Percentiles rank a stretch among this genome's conserved stretches.
Conservation (phyloP, 2,888 invertebrate species). For the Agonum fuliginosum region DNA sequence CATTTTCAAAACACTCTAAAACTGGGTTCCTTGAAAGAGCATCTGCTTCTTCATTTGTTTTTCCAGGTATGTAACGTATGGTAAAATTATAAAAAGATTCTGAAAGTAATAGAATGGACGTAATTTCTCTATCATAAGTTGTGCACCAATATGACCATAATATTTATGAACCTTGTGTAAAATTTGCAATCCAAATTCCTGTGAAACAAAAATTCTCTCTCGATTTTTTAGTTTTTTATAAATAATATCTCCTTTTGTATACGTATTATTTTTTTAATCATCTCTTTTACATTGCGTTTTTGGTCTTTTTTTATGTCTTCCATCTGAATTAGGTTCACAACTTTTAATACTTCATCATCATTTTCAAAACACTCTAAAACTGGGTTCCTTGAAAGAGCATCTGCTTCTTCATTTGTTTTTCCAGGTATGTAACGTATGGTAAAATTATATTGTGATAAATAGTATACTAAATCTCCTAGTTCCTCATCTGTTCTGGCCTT, state of each 20-base stretch:
- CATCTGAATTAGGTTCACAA: conserved; percentile 35
- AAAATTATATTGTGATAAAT: conserved; percentile 12
- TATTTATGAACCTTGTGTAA: no score
- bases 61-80: conserved; percentile 61
- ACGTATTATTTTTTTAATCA: neutral
- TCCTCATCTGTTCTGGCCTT: no score
- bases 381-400: conserved; percentile 58
- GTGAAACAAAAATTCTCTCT: conserved; percentile 60
- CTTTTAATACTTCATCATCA: conserved; percentile 43
- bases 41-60: conserved; percentile 61
- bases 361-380: conserved; percentile 45
- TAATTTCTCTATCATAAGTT: no score
- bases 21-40: conserved; percentile 56
- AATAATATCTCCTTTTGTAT: conserved; percentile 44
- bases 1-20: conserved; percentile 47
- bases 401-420: conserved; percentile 61
- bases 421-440: conserved; percentile 61
- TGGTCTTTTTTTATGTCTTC: conserved; percentile 24
- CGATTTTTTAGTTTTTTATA: conserved; percentile 55
- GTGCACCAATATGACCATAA: no score
- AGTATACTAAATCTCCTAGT: neutral
- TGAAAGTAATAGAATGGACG: no score
- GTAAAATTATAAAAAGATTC: conserved; percentile 50
- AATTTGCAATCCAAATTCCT: no score
- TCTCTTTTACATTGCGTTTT: conserved; percentile 2